phyloP scores from a whole-genome alignment of 2,888 invertebrate species.

The Atethmia centrago region DNA sequence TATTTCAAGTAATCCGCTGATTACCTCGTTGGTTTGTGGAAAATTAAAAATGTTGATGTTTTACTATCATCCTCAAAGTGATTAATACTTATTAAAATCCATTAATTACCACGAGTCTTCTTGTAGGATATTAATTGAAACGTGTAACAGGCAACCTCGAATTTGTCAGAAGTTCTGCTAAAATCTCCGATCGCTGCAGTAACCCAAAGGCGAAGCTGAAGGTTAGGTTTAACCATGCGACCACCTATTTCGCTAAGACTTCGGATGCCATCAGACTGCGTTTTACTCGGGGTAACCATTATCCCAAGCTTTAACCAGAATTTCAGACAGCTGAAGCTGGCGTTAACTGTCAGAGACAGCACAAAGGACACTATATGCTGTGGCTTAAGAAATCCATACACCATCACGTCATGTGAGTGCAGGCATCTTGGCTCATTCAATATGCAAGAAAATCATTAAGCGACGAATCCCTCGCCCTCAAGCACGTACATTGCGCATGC shows the following conservation, averaged over 20 bases:
- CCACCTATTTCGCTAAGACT: not conserved
- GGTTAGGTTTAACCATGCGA: not conserved
- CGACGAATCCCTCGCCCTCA: not conserved
- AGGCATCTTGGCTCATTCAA: conserved; percentile 15
- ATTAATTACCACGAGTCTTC: not conserved
- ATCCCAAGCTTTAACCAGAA: not conserved
- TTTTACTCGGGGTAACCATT: not conserved
- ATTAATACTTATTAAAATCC: not conserved
- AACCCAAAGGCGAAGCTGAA: conserved; percentile 3
- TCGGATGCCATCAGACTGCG: not conserved
- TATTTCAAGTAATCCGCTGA: conserved; percentile 1
- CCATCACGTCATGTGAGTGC: not conserved
- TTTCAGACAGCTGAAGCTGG: not conserved
- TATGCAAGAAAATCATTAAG: conserved; percentile 23
- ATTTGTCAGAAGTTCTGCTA: not conserved
- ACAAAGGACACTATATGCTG: too few species aligned
- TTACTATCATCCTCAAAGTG: not conserved
- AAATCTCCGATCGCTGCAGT: not conserved
- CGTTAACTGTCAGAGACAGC: too few species aligned
- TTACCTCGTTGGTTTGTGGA: not conserved
- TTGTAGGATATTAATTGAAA: conserved; percentile 5
- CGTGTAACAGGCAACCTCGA: not conserved
- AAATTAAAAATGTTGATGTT: too few species aligned
- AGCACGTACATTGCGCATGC: conserved; percentile 27
- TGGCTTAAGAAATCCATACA: not conserved